Evolutionary conservation across 2,113 vertebrate species (phyloP).

Genomic region (Takifugu flavidus): DNA sequence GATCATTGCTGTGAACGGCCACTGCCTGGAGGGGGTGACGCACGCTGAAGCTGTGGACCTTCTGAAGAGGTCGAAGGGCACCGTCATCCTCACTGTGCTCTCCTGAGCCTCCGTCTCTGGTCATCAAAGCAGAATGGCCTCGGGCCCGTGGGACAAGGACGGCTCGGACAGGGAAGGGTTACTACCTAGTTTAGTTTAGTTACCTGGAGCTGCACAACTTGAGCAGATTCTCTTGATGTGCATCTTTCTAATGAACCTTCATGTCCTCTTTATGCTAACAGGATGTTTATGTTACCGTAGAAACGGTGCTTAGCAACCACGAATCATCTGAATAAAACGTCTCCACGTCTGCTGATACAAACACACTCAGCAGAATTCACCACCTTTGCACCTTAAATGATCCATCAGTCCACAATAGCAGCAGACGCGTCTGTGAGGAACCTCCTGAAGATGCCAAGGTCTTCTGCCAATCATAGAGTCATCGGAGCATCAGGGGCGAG

Average conservation of each 20-base stretch:
- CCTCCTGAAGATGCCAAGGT: slow-evolving; percentile 56
- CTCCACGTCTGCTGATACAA: background rate
- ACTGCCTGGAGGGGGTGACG: slow-evolving; percentile 87
- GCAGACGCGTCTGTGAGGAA: background rate
- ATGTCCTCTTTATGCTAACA: background rate
- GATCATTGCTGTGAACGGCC: slow-evolving; percentile 90
- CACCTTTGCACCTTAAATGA: no score
- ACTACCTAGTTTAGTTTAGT: slow-evolving; percentile 8
- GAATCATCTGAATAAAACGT: background rate
- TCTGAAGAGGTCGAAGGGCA: slow-evolving; percentile 87
- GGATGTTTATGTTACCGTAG: background rate
- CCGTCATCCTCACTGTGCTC: slow-evolving; percentile 84
- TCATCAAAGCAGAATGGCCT: background rate
- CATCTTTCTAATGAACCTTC: slow-evolving; percentile 1
- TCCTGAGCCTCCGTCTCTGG: slow-evolving; percentile 68
- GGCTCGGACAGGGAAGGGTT: background rate
- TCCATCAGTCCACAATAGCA: no score
- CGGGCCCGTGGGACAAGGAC: background rate
- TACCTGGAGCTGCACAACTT: slow-evolving; percentile 9
- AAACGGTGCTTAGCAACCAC: background rate
- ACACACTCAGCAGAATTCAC: slow-evolving; percentile 7
- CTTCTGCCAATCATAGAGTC: slow-evolving; percentile 66
- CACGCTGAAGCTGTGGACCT: slow-evolving; percentile 87
- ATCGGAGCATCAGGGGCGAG: background rate
- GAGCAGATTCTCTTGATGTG: slow-evolving; percentile 17